These are phyloP conservation scores for Heterocephalus glaber DNA, from an alignment of 2,113 vertebrate genomes.

Conservation along the genomic window DNA sequence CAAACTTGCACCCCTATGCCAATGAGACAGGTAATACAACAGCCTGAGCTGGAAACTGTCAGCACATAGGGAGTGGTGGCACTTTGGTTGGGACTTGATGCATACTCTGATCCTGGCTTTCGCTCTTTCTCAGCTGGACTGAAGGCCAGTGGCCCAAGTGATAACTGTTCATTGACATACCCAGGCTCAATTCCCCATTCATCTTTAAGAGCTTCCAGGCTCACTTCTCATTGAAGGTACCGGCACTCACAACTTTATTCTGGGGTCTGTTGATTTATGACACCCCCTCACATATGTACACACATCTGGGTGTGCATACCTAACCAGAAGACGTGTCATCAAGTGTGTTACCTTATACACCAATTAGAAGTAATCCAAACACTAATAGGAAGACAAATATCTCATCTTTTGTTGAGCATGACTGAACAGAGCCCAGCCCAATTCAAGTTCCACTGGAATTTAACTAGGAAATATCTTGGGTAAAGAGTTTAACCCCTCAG, in stretches of 20 bases:
- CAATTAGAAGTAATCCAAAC: constrained; percentile 6
- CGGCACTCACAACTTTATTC: neutral
- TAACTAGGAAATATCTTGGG: neutral
- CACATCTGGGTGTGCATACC: neutral
- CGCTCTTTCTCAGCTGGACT: neutral
- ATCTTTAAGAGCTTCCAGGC: neutral
- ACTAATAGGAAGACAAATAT: neutral
- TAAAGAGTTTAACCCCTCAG: constrained; percentile 9
- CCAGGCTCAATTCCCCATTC: neutral
- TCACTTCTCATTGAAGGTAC: neutral
- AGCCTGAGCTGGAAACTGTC: neutral
- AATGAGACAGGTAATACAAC: neutral
- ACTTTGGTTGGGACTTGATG: neutral
- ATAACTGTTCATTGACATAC: neutral
- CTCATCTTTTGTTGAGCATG: neutral
- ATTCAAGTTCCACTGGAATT: neutral
- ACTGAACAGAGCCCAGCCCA: neutral
- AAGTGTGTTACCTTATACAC: neutral
- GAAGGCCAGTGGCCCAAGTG: neutral
- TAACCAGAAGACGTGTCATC: neutral
- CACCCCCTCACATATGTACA: neutral
- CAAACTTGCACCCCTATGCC: neutral
- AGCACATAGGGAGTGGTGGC: neutral
- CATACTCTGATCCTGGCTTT: neutral
- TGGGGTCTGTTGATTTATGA: neutral